A percentile compares a stretch with the other conserved stretches of the same genome.
Conservation (phyloP, 2,888 invertebrate genomes). For the Spisula solida region DNA sequence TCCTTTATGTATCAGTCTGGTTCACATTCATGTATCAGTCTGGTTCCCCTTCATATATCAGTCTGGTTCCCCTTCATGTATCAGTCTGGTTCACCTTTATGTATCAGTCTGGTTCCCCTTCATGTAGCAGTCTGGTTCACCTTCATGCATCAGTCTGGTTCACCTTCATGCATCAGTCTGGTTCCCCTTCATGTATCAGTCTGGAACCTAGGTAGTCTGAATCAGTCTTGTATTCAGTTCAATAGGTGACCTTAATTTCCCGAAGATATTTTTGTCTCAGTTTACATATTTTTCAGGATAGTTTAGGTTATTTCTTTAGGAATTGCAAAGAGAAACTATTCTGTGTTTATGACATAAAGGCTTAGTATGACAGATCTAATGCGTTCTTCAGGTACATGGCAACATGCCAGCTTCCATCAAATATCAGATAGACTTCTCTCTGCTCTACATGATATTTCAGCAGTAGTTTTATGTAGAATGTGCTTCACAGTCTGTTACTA, state of each 20-base stretch:
- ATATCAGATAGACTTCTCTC: conserved; percentile 28
- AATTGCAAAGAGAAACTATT: neutral
- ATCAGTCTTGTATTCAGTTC: too few species aligned
- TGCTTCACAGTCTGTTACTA: neutral
- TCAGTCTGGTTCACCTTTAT: too few species aligned
- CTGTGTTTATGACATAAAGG: conserved; percentile 29
- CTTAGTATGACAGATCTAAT: conserved; percentile 19
- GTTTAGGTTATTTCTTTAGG: conserved; percentile 28
- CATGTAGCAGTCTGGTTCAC: too few species aligned
- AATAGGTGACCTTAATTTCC: conserved; percentile 25
- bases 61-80: too few species aligned
- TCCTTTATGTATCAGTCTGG: too few species aligned
- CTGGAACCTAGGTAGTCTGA: too few species aligned
- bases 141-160: too few species aligned
- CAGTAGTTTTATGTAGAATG: neutral
- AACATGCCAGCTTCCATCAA: conserved; percentile 18
- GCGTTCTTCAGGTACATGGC: conserved; percentile 30
- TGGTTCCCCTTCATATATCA: too few species aligned
- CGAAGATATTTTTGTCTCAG: conserved; percentile 29
- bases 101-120: too few species aligned
- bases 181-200: too few species aligned
- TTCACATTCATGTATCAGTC: too few species aligned
- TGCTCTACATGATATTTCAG: neutral
- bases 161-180: too few species aligned
- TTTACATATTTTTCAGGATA: conserved; percentile 7